These are phyloP conservation scores for Macheiramphus alcinus DNA, from an alignment of 2,113 vertebrate genomes.

Conservation along the genomic window DNA sequence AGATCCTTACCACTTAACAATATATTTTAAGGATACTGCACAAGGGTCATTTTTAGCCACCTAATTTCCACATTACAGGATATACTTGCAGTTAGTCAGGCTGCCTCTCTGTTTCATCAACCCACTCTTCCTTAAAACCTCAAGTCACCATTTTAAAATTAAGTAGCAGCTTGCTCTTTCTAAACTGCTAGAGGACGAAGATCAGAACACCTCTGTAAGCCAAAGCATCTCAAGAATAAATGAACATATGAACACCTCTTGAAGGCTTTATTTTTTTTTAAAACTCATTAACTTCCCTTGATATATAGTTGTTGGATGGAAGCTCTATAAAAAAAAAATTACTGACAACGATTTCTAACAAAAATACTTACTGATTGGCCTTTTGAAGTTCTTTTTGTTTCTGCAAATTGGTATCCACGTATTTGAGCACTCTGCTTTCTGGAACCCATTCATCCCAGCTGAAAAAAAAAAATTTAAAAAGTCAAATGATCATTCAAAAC, in stretches of 20 bases:
- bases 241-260: background rate
- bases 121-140: background rate
- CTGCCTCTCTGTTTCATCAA: background rate
- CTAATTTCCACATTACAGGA: background rate
- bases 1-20: background rate
- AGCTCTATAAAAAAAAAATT: background rate
- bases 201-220: background rate
- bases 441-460: conserved; percentile 99
- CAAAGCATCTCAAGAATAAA: background rate
- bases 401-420: conserved; percentile 98
- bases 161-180: background rate
- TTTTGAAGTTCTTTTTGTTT: conserved; percentile 99
- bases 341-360: background rate
- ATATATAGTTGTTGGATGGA: background rate
- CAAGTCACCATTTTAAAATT: background rate
- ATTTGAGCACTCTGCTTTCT: conserved; percentile 99
- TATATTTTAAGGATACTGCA: background rate
- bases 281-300: background rate
- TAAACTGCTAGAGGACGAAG: background rate
- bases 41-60: background rate
- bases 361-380: conserved; percentile 92
- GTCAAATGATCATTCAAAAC: background rate
- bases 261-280: background rate
- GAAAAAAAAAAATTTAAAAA: background rate
- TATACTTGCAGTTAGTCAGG: background rate